Base-by-base conservation (phyloP, 2,888 invertebrate genomes). In the Aleiodes alternator region DNA sequence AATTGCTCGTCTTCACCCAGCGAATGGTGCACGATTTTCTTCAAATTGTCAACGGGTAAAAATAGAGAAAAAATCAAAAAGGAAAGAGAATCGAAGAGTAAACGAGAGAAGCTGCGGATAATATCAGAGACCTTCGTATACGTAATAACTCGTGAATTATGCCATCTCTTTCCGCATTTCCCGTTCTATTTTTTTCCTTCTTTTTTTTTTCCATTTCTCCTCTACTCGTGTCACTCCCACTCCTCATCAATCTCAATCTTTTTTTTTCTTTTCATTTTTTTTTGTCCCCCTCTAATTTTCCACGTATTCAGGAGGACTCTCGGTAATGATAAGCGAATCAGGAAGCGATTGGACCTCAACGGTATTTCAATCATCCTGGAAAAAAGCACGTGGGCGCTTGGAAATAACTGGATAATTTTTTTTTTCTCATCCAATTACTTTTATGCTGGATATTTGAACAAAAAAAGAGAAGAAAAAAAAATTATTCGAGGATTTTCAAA, bases 261-360 rank as follows among this genome's bases (percentile, higher is more conserved):
- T 23, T 31, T 64, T 59, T 50, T 23, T 23, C 23, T 48, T 14
- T 11, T 12, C 5, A 29, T 57, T 31, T 31, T 34, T 66, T 66
- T 50, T 48, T 23, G 23, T 23, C 23, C 38, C 14, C n/a, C 31
- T 56, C 56, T 56, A 70, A 70, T 70, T 70, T 70, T 57, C 48
- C 57, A 57, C 48, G 55, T 43, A 70, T 70, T 70, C 57, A 70
- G 29, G 38, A 23, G 70, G 64, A 70, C 57, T 23, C 16, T 43
- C 43, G 38, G 38, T 70, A 70, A 70, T 70, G 56, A 55, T 70
- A 55, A 57, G 43, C 56, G 64, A 57, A 70, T 70, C 56, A 56
- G 43, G 29, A 48, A 7, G 43, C 23, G 29, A 70, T 55, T 70
- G 70, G 48, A 23, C 38, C 29, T 38, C 55, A 69, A 56, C 53